Evolutionary conservation across 2,888 invertebrate species (phyloP).

Genomic region (Panorpa germanica): DNA sequence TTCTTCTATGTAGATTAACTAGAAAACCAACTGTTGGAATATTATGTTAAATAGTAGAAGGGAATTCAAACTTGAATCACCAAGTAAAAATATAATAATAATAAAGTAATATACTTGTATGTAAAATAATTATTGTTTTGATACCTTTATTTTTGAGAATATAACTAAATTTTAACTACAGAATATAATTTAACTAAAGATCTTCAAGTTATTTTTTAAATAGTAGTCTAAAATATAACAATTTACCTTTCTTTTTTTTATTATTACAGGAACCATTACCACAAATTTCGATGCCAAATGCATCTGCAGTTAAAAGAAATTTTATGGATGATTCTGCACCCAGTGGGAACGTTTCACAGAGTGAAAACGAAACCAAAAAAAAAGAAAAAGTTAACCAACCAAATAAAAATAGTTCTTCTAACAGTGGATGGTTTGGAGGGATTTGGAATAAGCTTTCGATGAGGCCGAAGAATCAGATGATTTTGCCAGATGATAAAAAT

Average conservation of each 20-base stretch:
- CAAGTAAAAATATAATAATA: too few relatives aligned
- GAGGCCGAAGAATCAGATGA: constrained; percentile 87
- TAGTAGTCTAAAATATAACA: constrained; percentile 17
- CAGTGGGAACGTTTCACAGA: constrained; percentile 6
- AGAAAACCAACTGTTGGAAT: too few relatives aligned
- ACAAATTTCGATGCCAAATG: constrained; percentile 36
- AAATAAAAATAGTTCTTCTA: constrained; percentile 20
- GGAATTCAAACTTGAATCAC: too few relatives aligned
- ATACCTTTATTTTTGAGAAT: too few relatives aligned
- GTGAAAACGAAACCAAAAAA: constrained; percentile 10
- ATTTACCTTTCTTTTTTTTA: constrained; percentile 22
- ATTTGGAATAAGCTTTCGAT: constrained; percentile 66
- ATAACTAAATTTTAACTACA: constrained; percentile 1
- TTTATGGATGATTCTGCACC: constrained; percentile 16
- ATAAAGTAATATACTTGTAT: too few relatives aligned
- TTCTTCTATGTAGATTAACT: too few relatives aligned
- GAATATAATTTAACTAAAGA: constrained; percentile 3
- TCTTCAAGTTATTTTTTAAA: constrained; percentile 6
- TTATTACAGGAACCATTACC: constrained; percentile 23
- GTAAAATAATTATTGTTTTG: too few relatives aligned
- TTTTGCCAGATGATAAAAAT: constrained; percentile 86
- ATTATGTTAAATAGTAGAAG: too few relatives aligned
- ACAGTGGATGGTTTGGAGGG: constrained; percentile 66
- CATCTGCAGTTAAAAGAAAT: constrained; percentile 20
- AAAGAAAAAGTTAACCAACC: constrained; percentile 9